A percentile compares a stretch with the other conserved stretches of the same genome.
phyloP scores from a whole-genome alignment of 2,888 invertebrate genomes.

The Steinernema carpocapsae region DNA sequence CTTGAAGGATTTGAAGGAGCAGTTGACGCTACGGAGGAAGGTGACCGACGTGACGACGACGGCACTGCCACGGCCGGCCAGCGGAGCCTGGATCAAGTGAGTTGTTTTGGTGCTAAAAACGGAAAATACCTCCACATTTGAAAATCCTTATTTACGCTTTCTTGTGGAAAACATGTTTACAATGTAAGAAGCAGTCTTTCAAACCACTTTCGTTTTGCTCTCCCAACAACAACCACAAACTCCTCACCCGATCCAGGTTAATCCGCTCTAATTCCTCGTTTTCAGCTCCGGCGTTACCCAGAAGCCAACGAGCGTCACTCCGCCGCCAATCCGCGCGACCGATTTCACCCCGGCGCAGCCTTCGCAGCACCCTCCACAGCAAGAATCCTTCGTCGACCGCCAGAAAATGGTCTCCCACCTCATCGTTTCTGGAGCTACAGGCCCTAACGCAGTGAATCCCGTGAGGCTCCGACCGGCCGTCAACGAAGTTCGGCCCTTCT shows the following conservation, averaged over 20 bases:
- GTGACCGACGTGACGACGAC: background rate
- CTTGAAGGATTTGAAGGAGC: background rate
- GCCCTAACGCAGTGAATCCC: background rate
- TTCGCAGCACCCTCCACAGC: background rate
- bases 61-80: background rate
- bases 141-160: too few relatives aligned
- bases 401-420: constrained; percentile 23
- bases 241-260: background rate
- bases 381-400: background rate
- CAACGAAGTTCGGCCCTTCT: constrained; percentile 1
- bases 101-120: background rate
- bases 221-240: background rate
- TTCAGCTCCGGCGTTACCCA: background rate
- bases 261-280: background rate
- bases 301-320: constrained; percentile 20
- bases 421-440: background rate
- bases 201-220: too few relatives aligned
- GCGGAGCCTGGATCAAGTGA: background rate
- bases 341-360: constrained; percentile 9
- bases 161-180: too few relatives aligned
- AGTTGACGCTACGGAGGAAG: background rate
- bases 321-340: constrained; percentile 25
- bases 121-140: too few relatives aligned
- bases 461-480: too few relatives aligned
- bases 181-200: too few relatives aligned